These are phyloP conservation scores for Anagyrus pseudococci DNA, from an alignment of 2,888 invertebrate species.

Conservation along the genomic window DNA sequence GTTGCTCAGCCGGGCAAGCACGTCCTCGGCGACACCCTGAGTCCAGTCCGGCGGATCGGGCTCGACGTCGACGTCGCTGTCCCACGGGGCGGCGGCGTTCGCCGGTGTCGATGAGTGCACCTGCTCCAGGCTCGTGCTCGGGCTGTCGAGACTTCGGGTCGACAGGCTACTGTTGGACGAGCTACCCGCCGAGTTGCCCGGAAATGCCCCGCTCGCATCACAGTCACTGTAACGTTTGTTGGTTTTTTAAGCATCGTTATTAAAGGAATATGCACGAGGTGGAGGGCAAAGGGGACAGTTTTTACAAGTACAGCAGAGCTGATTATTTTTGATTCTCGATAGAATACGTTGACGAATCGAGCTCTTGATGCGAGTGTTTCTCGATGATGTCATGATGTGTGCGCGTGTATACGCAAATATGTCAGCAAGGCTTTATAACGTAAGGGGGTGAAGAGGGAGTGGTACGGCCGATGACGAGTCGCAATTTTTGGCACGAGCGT, in stretches of 20 bases:
- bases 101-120: conserved; percentile 61
- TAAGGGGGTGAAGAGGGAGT: no score
- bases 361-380: no score
- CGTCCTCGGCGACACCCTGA: conserved; percentile 76
- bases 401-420: no score
- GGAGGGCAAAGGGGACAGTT: no score
- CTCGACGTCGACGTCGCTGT: conserved; percentile 66
- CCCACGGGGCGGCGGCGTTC: conserved; percentile 60
- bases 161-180: conserved; percentile 60
- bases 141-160: conserved; percentile 71
- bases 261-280: no score
- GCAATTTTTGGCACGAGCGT: no score
- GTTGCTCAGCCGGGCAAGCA: conserved; percentile 75
- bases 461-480: no score
- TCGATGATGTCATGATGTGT: no score
- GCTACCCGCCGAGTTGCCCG: conserved; percentile 59
- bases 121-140: conserved; percentile 75
- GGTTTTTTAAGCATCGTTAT: background rate
- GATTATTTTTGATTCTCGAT: no score
- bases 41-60: conserved; percentile 82
- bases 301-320: no score
- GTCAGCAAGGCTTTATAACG: no score
- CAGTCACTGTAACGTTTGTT: conserved; percentile 50
- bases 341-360: no score
- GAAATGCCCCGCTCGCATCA: conserved; percentile 55